A percentile compares a stretch with the other conserved stretches of the same genome.
Evolutionary conservation across 1,140 invertebrate genomes (phyloP).

Genomic region (Drosophila micromelanica): DNA sequence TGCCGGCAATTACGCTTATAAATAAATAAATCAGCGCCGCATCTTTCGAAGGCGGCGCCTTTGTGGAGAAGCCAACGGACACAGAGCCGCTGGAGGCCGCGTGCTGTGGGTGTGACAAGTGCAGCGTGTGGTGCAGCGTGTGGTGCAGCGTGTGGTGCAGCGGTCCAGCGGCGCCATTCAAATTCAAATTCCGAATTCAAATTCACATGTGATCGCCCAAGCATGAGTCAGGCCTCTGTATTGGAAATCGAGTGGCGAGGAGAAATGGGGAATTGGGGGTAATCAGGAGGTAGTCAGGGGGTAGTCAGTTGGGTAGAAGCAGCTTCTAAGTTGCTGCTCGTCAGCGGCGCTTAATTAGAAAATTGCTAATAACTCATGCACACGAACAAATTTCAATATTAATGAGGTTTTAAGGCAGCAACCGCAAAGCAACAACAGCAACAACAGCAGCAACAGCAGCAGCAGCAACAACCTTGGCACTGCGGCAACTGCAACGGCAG

Average conservation of each 20-base stretch:
- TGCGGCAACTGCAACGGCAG: conserved; percentile 35
- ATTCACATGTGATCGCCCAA: conserved; percentile 75
- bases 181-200: conserved; percentile 47
- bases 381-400: conserved; percentile 83
- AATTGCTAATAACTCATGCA: conserved; percentile 83
- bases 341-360: conserved; percentile 78
- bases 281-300: too few relatives aligned
- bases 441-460: conserved; percentile 18
- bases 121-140: conserved; percentile 19
- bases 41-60: conserved; percentile 48
- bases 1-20: conserved; percentile 73
- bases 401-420: conserved; percentile 76
- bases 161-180: conserved; percentile 50
- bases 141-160: conserved; percentile 25
- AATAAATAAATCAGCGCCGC: conserved; percentile 78
- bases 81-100: conserved; percentile 18
- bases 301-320: not conserved
- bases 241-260: conserved; percentile 9
- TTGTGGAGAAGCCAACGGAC: too few relatives aligned
- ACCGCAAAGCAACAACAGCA: conserved; percentile 27
- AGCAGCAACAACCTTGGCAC: conserved; percentile 39
- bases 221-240: conserved; percentile 50
- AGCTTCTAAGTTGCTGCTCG: conserved; percentile 40
- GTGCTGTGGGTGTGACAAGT: conserved; percentile 72
- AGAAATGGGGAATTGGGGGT: not conserved